Base-by-base conservation (phyloP, 2,888 invertebrate genomes). In the Pseudanteris insignis region DNA sequence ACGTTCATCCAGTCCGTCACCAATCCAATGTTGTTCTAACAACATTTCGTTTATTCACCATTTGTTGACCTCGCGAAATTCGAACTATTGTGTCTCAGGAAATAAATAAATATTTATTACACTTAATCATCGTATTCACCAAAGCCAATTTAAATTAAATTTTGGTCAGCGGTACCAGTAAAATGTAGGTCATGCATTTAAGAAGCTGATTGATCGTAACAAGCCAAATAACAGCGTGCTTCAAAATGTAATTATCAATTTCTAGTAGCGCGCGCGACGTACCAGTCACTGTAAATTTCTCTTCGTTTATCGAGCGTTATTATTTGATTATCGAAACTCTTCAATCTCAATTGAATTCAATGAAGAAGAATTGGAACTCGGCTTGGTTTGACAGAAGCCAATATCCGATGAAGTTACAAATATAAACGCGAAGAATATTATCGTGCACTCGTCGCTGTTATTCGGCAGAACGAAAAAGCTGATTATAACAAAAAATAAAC, bases 101-200 rank as follows among this genome's bases (percentile, higher is more conserved):
- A n/a, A n/a, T n/a, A n/a, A n/a, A n/a, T n/a, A n/a, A n/a, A n/a
- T n/a, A n/a, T n/a, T n/a, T n/a, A n/a, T n/a, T n/a, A n/a, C n/a
- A n/a, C n/a, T n/a, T n/a, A n/a, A n/a, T n/a, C n/a, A n/a, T n/a
- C n/a, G n/a, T n/a, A n/a, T 33, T 33, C 10, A n/a, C 13, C 28
- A 38, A 38, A 25, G 14, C 14, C 15, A 38, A 38, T 15, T 14
- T 29, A 40, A 29, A 29, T 40, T 6, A 29, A 18, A 29, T 18
- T 40, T 29, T 8, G 12, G 29, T 1, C 3, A 18, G 12, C 4
- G 7, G 10, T 26, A 26, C 18, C 14, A 9, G 1, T 15, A 4
- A 15, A 15, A 44, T 34, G 33, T 44, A 44, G 34, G 44, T 34
- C 34, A 44, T 11, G 15, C 33, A 25, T 14, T 33, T n/a, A 40